A percentile compares a stretch with the other conserved stretches of the same genome.
phyloP scores from a whole-genome alignment of 2,888 invertebrate genomes.

The Loripinus fragilis region DNA sequence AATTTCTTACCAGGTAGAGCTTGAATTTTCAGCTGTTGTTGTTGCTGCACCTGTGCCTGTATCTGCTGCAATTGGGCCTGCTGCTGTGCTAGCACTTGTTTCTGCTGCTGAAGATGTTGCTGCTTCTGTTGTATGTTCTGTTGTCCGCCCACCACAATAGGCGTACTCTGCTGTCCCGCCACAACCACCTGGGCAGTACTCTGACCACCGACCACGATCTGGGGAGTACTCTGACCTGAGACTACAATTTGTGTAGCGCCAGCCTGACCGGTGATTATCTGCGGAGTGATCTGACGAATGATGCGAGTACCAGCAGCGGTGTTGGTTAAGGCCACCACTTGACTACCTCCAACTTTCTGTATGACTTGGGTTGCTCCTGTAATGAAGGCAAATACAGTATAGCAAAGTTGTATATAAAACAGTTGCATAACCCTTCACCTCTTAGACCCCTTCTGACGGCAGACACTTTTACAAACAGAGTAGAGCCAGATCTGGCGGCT shows the following conservation, averaged over 20 bases:
- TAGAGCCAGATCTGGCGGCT: no score
- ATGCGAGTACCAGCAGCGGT: constrained; percentile 48
- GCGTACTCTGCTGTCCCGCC: constrained; percentile 36
- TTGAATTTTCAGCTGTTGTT: not conserved
- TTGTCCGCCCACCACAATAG: constrained; percentile 18
- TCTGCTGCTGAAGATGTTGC: constrained; percentile 55
- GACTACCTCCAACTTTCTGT: constrained; percentile 50
- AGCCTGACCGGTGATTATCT: constrained; percentile 20
- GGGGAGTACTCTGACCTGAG: constrained; percentile 20
- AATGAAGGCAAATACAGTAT: not conserved
- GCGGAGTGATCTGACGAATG: constrained; percentile 54
- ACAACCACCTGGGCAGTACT: constrained; percentile 36
- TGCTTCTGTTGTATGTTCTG: constrained; percentile 44
- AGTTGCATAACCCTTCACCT: no score
- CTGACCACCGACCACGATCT: constrained; percentile 19
- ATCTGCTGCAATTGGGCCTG: constrained; percentile 80
- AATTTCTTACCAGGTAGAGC: not conserved
- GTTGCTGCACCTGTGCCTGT: constrained; percentile 58
- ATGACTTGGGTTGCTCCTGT: constrained; percentile 44
- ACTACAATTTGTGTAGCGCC: constrained; percentile 34
- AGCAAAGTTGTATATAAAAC: no score
- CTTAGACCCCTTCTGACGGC: no score
- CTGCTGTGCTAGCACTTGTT: constrained; percentile 48
- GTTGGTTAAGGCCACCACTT: constrained; percentile 50
- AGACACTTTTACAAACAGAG: no score